Evolutionary conservation across 2,888 invertebrate genomes (phyloP).

Genomic region (Nyleta sp.): DNA sequence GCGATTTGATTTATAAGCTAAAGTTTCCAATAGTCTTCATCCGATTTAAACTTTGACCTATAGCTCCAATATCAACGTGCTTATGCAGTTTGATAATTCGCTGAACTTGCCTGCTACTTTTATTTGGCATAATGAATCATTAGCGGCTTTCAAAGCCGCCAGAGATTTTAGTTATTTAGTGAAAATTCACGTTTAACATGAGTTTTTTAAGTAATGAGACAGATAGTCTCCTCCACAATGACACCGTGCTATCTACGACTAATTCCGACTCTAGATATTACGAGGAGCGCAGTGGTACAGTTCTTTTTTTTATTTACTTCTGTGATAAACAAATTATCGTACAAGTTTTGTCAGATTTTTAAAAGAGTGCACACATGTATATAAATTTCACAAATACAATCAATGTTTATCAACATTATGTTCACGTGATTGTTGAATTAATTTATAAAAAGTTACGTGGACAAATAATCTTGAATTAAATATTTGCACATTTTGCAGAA

Average conservation of each 20-base stretch:
- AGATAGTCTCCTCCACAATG: conserved; percentile 71
- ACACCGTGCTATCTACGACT: conserved; percentile 70
- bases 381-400: too few species aligned
- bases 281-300: conserved; percentile 48
- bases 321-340: background rate
- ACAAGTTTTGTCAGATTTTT: background rate
- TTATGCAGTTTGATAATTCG: conserved; percentile 40
- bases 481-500: too few species aligned
- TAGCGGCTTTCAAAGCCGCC: too few species aligned
- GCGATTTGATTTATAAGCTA: too few species aligned
- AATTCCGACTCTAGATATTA: conserved; percentile 61
- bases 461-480: too few species aligned
- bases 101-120: conserved; percentile 10
- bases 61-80: conserved; percentile 33
- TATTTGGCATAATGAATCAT: conserved; percentile 43
- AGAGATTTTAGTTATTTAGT: conserved; percentile 39
- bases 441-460: too few species aligned
- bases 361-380: background rate
- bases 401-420: background rate
- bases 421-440: too few species aligned
- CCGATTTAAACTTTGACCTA: conserved; percentile 46
- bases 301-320: conserved; percentile 2
- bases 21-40: conserved; percentile 32
- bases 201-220: conserved; percentile 67
- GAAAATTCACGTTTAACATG: conserved; percentile 60